A percentile compares a stretch with the other conserved stretches of the same genome.
phyloP scores from a whole-genome alignment of 1,140 invertebrate genomes.

The Zaprionus tsacasi region DNA sequence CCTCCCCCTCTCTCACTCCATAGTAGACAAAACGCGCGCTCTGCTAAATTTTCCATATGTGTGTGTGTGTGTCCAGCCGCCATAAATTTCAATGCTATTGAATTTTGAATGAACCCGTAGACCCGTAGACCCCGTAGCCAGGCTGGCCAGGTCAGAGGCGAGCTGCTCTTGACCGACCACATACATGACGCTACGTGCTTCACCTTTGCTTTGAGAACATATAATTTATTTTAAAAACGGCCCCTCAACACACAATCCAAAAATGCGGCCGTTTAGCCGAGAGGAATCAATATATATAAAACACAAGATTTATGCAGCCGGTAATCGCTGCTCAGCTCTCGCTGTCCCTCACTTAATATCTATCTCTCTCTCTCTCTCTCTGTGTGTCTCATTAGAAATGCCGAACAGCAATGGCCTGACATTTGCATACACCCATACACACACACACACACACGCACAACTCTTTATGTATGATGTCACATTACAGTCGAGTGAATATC shows the following conservation, averaged over 20 bases:
- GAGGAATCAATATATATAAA: conserved; percentile 71
- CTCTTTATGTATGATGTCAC: conserved; percentile 72
- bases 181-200: conserved; percentile 41
- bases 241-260: conserved; percentile 57
- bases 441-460: conserved; percentile 40
- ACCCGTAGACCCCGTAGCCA: neutral
- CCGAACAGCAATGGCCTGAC: conserved; percentile 75
- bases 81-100: conserved; percentile 80
- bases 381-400: conserved; percentile 69
- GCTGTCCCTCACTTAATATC: conserved; percentile 1
- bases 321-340: conserved; percentile 76
- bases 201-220: conserved; percentile 71
- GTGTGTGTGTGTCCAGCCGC: conserved; percentile 58
- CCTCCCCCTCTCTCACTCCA: neutral
- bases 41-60: conserved; percentile 64
- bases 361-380: neutral
- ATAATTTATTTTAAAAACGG: conserved; percentile 81
- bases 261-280: neutral
- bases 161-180: conserved; percentile 34
- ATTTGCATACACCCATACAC: conserved; percentile 69
- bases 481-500: conserved; percentile 80
- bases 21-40: conserved; percentile 47
- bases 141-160: neutral
- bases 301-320: conserved; percentile 72
- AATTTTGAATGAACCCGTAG: conserved; percentile 72